Evolutionary conservation across 2,888 invertebrate genomes (phyloP), one percentile per base, ranked within the genome.

Genomic region (Drosophila siamana): DNA sequence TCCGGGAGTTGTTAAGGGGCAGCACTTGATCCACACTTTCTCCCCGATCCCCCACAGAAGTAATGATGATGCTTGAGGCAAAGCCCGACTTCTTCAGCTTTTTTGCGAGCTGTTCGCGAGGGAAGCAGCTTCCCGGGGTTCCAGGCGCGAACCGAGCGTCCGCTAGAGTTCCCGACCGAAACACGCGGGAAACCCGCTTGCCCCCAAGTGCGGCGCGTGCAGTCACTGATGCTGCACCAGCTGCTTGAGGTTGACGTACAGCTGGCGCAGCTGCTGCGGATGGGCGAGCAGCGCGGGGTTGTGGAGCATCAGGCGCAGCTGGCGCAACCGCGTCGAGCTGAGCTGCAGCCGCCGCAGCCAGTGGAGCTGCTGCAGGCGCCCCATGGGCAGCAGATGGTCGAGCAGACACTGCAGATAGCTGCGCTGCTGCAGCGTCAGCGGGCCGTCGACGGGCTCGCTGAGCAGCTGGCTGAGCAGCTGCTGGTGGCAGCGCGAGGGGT

Each of bases 301-400:
- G 7, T 56, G 48, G 0, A 62, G 47, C 13, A 57, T 13, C 11
- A 38, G n/a, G 8, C 57, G 57, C 8, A 57, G 26, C 5, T 22
- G 16, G 1, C 22, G 50, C 15, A 57, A 1, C 2, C 7, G 38
- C 6, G 15, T 19, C 1, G 1, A 8, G n/a, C 26, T 51, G 11
- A 57, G 13, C 0, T 11, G 4, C 2, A 44, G 28, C 11, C 7
- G 8, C 8, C 15, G 48, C 2, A 64, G 28, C 4, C 19, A 50
- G 1, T 11, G n/a, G 1, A 47, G 22, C 22, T 64, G 63, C 9
- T 22, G 13, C 8, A 15, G 3, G 2, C 28, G 26, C 3, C 11
- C 4, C 44, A 57, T 13, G 8, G 57, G 57, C 15, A 64, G 50
- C 7, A 64, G 9, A 8, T 64, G 36, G 38, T 64, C 63, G 11